phyloP scores from a whole-genome alignment of 2,888 invertebrate species.

The Parnassius glacialis region DNA sequence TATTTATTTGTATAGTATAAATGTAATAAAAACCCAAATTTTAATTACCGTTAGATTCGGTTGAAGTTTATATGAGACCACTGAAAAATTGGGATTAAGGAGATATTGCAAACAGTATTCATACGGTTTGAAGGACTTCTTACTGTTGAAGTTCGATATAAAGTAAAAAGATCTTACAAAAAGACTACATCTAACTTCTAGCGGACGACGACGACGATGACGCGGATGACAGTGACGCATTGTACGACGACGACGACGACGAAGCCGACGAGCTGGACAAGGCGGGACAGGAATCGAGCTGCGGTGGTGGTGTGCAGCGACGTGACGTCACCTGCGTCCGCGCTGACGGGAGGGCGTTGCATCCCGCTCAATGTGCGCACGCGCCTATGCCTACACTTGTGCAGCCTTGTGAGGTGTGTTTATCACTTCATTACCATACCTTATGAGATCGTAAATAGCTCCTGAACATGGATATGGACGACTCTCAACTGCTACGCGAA shows the following conservation, averaged over 20 bases:
- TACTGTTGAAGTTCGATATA: too few species aligned
- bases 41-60: too few species aligned
- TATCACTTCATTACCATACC: background rate
- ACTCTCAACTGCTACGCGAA: too few species aligned
- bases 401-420: conserved; percentile 74
- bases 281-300: conserved; percentile 49
- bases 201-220: conserved; percentile 54
- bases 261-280: conserved; percentile 49
- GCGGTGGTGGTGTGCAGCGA: conserved; percentile 82
- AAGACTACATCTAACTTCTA: background rate
- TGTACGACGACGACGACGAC: conserved; percentile 57
- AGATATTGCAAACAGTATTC: too few species aligned
- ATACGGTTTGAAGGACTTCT: too few species aligned
- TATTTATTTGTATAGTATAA: too few species aligned
- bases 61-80: too few species aligned
- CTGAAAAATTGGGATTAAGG: too few species aligned
- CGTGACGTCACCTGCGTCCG: conserved; percentile 79
- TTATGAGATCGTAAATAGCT: too few species aligned
- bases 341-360: conserved; percentile 69
- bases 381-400: conserved; percentile 76
- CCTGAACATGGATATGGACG: too few species aligned
- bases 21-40: too few species aligned
- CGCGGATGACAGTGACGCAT: conserved; percentile 61
- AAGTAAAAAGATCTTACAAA: too few species aligned
- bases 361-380: conserved; percentile 73